phyloP scores from a whole-genome alignment of 2,888 invertebrate genomes.

The Dasysyrphus albostriatus region DNA sequence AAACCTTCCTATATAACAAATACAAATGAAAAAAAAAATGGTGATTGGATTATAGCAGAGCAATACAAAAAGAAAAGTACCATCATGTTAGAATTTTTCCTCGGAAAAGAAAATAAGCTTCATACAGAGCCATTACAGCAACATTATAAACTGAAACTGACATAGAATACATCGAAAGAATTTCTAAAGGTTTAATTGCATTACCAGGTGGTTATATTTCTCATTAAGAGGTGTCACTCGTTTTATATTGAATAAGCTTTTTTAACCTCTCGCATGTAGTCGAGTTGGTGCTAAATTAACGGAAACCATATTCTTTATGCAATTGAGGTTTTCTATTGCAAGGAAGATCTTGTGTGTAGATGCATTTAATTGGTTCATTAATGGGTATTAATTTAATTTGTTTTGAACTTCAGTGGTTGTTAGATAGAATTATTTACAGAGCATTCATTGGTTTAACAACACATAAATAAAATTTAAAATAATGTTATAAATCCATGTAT shows the following conservation, averaged over 20 bases:
- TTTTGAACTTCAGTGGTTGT: not conserved
- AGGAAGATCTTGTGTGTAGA: not conserved
- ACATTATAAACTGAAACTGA: constrained; percentile 20
- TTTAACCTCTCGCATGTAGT: not conserved
- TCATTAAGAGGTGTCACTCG: constrained; percentile 52
- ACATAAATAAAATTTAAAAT: too few relatives aligned
- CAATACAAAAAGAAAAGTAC: not conserved
- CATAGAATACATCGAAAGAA: constrained; percentile 2
- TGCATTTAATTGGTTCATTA: constrained; percentile 3
- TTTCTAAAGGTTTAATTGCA: constrained; percentile 58
- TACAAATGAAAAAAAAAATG: constrained; percentile 68
- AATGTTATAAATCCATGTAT: too few relatives aligned
- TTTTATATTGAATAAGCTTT: constrained; percentile 25
- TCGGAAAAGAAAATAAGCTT: constrained; percentile 8
- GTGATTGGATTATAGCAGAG: constrained; percentile 64
- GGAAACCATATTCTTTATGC: not conserved
- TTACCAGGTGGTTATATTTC: constrained; percentile 26
- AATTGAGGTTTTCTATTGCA: constrained; percentile 18
- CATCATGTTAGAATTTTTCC: constrained; percentile 21
- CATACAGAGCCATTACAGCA: not conserved
- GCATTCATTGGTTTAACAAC: too few relatives aligned
- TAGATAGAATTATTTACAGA: not conserved
- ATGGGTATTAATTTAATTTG: not conserved
- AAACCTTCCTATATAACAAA: constrained; percentile 44
- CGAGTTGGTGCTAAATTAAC: constrained; percentile 5